These are phyloP conservation scores for Poeciliopsis turrubarensis DNA, from an alignment of 2,113 vertebrate genomes.

Conservation along the genomic window DNA sequence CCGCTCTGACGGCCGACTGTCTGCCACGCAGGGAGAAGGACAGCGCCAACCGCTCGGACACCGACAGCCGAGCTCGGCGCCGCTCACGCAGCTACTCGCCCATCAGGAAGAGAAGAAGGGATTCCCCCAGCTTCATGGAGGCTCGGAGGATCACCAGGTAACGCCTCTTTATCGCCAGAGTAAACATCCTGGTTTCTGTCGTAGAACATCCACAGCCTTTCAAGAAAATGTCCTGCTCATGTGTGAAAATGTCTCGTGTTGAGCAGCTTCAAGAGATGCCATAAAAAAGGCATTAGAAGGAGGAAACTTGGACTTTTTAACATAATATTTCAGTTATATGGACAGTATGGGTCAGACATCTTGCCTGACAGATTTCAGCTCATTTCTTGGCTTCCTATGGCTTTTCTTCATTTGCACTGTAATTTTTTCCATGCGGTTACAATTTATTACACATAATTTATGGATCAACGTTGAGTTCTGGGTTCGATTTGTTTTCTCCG, in stretches of 20 bases:
- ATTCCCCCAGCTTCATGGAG: constrained; percentile 99
- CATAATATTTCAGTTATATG: not conserved
- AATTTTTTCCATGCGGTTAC: not conserved
- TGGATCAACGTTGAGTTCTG: not conserved
- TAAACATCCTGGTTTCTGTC: not conserved
- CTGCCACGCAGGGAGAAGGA: constrained; percentile 86
- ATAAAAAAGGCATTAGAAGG: not conserved
- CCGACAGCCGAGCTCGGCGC: constrained; percentile 85
- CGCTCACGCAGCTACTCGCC: constrained; percentile 97
- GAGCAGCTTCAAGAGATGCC: not conserved
- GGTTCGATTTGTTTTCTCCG: not conserved
- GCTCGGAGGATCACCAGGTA: constrained; percentile 98
- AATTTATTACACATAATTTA: not conserved
- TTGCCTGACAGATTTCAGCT: not conserved
- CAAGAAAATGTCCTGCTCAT: not conserved
- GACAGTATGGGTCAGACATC: not conserved
- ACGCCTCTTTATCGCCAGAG: not conserved
- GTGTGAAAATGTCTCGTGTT: not conserved
- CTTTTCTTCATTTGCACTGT: not conserved
- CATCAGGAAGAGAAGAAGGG: constrained; percentile 93
- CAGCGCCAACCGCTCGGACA: constrained; percentile 87
- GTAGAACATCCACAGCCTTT: too few relatives aligned
- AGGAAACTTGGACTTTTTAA: not conserved
- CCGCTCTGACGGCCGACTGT: not conserved
- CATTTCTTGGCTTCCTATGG: too few relatives aligned